These are phyloP conservation scores for Grapholita molesta DNA, from an alignment of 1,140 invertebrate species.

Conservation along the genomic window DNA sequence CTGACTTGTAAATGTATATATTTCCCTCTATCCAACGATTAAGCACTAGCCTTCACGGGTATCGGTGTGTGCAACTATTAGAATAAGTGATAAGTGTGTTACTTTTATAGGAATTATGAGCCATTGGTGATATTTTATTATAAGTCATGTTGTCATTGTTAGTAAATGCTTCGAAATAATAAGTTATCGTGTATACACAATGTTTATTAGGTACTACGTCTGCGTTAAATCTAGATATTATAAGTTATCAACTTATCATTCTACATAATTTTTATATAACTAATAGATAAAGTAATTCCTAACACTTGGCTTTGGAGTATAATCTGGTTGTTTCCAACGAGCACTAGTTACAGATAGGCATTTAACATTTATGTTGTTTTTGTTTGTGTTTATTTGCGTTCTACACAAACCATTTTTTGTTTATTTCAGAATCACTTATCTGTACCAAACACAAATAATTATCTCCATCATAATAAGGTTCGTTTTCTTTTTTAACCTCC, in stretches of 20 bases:
- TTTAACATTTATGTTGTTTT: slow-evolving; percentile 56
- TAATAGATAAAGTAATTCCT: slow-evolving; percentile 13
- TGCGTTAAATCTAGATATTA: neutral
- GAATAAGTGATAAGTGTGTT: too few species aligned
- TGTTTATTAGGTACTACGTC: neutral
- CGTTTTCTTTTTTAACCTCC: slow-evolving; percentile 76
- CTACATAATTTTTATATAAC: neutral
- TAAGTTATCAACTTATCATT: neutral
- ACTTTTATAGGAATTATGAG: too few species aligned
- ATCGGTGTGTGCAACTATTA: too few species aligned
- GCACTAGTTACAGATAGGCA: slow-evolving; percentile 1
- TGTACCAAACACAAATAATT: slow-evolving; percentile 91
- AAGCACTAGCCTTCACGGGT: too few species aligned
- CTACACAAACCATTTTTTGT: slow-evolving; percentile 83
- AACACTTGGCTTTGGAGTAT: slow-evolving; percentile 21
- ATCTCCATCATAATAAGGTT: slow-evolving; percentile 89
- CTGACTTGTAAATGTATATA: too few species aligned
- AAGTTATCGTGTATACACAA: neutral
- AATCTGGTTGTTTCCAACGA: slow-evolving; percentile 19
- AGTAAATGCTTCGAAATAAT: neutral
- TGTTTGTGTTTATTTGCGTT: slow-evolving; percentile 78
- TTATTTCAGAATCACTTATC: slow-evolving; percentile 92
- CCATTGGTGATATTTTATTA: neutral
- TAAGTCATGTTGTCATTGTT: neutral
- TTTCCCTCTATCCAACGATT: too few species aligned